Evolutionary conservation across 2,113 vertebrate genomes (phyloP).

Genomic region (Athene noctua): DNA sequence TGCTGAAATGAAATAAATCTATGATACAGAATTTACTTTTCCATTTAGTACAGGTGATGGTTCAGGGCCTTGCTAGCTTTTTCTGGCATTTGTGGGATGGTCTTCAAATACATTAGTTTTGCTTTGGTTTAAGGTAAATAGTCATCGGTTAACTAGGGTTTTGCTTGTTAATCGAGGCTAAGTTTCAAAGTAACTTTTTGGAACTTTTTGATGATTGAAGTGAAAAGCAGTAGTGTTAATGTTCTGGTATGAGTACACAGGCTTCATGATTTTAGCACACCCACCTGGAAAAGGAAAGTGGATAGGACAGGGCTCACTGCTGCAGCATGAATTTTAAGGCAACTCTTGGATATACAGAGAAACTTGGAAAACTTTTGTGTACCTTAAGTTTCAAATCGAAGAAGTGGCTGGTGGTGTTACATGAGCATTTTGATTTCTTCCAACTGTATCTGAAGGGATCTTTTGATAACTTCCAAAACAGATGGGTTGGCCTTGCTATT

Average conservation of each 20-base stretch:
- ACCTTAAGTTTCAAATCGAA: not conserved
- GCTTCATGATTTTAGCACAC: slow-evolving; percentile 14
- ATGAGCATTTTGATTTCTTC: not conserved
- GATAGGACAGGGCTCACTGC: not conserved
- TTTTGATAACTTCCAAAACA: not conserved
- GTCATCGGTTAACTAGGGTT: slow-evolving; percentile 21
- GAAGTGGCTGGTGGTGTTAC: not conserved
- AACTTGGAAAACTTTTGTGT: not conserved
- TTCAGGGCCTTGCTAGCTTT: slow-evolving; percentile 50
- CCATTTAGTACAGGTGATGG: slow-evolving; percentile 59
- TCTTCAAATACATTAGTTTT: slow-evolving; percentile 41
- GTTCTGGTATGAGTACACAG: slow-evolving; percentile 51
- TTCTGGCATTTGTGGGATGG: slow-evolving; percentile 28
- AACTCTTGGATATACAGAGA: not conserved
- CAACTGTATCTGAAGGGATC: not conserved
- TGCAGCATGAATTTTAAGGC: not conserved
- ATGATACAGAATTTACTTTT: slow-evolving; percentile 54
- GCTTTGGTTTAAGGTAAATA: slow-evolving; percentile 51
- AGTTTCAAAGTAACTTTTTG: slow-evolving; percentile 65
- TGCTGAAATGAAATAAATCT: slow-evolving; percentile 1
- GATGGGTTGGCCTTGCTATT: not conserved
- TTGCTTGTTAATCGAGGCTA: slow-evolving; percentile 58
- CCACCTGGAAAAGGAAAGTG: slow-evolving; percentile 31
- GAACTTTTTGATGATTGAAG: slow-evolving; percentile 45
- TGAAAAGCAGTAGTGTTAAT: slow-evolving; percentile 71